Percentiles rank a stretch among this genome's conserved stretches.
Conservation (phyloP, 35 echinoderm and acorn worm genomes). For the Apostichopus japonicus region DNA sequence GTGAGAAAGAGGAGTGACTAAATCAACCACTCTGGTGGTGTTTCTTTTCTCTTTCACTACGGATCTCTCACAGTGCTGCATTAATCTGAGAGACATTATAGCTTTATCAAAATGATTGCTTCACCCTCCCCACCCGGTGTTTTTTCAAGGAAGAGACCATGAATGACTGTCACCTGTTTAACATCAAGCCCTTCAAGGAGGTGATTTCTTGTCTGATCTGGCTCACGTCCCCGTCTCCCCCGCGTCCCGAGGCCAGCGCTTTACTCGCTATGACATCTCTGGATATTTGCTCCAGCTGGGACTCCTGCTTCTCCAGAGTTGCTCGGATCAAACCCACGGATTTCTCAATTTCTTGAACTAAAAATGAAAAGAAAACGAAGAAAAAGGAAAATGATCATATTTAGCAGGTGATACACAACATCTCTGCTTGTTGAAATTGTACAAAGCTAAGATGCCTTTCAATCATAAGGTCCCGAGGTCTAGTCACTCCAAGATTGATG, state of each 20-base stretch:
- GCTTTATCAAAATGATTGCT: too few relatives aligned
- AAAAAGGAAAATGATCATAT: background rate
- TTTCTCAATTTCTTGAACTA: conserved; percentile 57
- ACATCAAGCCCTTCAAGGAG: conserved; percentile 47
- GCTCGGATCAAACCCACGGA: conserved; percentile 39
- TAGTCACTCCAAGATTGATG: too few relatives aligned
- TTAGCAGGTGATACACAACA: background rate
- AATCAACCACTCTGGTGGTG: background rate
- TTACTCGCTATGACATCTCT: conserved; percentile 27
- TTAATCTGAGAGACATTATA: too few relatives aligned
- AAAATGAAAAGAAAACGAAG: background rate
- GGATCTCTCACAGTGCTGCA: too few relatives aligned
- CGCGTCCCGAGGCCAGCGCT: background rate
- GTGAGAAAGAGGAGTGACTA: background rate
- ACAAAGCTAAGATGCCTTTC: background rate
- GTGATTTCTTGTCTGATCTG: conserved; percentile 47
- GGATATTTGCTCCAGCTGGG: conserved; percentile 42
- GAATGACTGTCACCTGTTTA: conserved; percentile 18
- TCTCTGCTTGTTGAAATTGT: background rate
- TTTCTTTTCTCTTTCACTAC: too few relatives aligned
- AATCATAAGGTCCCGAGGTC: background rate
- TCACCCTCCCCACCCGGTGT: background rate
- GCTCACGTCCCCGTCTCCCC: conserved; percentile 9
- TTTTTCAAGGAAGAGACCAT: background rate
- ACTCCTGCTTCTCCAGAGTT: conserved; percentile 29